phyloP scores from a whole-genome alignment of 1,140 invertebrate genomes.

The Gonatopus flavifemur region DNA sequence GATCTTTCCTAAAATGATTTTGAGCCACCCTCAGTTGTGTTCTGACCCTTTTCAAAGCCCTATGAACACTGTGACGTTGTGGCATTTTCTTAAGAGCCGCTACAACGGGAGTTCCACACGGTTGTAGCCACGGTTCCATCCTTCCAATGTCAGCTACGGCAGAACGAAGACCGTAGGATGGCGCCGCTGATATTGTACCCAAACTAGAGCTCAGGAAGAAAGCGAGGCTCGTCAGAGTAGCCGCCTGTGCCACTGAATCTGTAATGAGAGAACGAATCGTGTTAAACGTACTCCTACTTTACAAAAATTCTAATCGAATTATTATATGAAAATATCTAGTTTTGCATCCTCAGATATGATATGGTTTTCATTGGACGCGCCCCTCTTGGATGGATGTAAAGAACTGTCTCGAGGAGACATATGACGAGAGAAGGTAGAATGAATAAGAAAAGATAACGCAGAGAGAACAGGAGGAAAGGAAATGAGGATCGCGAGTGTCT shows the following conservation, averaged over 20 bases:
- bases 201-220: slow-evolving; percentile 46
- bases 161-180: slow-evolving; percentile 24
- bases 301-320: neutral
- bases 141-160: slow-evolving; percentile 15
- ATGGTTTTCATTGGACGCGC: neutral
- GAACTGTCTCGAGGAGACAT: neutral
- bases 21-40: slow-evolving; percentile 50
- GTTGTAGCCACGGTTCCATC: slow-evolving; percentile 49
- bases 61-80: slow-evolving; percentile 45
- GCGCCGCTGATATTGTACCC: slow-evolving; percentile 24
- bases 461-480: neutral
- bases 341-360: neutral
- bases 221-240: slow-evolving; percentile 47
- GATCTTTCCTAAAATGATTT: slow-evolving; percentile 43
- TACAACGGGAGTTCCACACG: slow-evolving; percentile 44
- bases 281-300: too few species aligned
- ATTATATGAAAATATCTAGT: neutral
- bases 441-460: neutral
- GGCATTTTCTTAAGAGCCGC: slow-evolving; percentile 31
- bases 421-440: neutral
- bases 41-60: slow-evolving; percentile 47
- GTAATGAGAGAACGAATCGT: too few species aligned
- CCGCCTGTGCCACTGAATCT: slow-evolving; percentile 52
- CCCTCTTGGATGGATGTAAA: slow-evolving; percentile 1
- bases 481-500: slow-evolving; percentile 1